Evolutionary conservation across 2,113 vertebrate species (phyloP).

Genomic region (Tangachromis dhanisi): DNA sequence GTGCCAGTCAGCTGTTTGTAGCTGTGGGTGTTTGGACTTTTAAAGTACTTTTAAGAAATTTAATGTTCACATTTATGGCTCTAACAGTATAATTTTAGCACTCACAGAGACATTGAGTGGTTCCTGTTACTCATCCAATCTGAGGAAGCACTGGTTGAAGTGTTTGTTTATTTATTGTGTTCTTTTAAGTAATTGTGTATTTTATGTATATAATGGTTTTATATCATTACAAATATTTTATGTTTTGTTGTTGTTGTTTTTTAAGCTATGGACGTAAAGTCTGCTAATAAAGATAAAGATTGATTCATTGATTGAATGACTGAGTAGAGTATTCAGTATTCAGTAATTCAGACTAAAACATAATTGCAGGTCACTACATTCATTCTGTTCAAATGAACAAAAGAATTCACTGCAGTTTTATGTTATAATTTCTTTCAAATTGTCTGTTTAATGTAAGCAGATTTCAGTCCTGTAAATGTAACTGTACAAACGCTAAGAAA

Average conservation of each 20-base stretch:
- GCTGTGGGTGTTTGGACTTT: background rate
- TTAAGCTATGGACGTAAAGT: rapidly evolving
- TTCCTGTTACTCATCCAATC: background rate
- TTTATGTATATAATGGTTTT: background rate
- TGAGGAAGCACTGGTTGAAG: background rate
- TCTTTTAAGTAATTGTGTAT: background rate
- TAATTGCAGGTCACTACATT: rapidly evolving
- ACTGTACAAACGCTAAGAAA: rapidly evolving
- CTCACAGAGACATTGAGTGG: rapidly evolving
- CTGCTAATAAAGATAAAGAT: background rate
- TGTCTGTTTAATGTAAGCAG: no score
- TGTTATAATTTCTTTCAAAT: no score
- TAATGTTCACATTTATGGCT: background rate
- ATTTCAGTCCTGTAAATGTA: rapidly evolving
- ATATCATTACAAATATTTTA: background rate
- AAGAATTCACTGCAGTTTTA: rapidly evolving
- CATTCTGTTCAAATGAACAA: no score
- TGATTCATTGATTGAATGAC: background rate
- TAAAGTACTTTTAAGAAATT: background rate
- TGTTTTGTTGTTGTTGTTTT: rapidly evolving
- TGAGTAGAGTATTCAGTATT: no score
- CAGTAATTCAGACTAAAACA: rapidly evolving
- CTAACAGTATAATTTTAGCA: rapidly evolving
- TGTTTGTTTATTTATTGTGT: background rate
- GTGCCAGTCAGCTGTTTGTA: background rate